phyloP scores from a whole-genome alignment of 1,140 invertebrate species.

The Ceratina calcarata region DNA sequence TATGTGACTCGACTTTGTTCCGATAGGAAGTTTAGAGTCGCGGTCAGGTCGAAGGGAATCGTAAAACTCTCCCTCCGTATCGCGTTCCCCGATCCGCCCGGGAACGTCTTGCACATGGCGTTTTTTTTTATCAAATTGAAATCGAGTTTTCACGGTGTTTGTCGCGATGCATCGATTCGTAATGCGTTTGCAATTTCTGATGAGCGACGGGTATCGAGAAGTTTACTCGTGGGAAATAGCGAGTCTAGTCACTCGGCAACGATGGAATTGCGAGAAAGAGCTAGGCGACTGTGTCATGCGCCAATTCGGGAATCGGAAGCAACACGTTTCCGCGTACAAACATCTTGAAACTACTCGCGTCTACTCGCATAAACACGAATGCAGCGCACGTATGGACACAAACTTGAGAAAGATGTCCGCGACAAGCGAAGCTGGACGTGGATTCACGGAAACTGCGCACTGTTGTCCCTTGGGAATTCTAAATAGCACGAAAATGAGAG shows the following conservation, averaged over 20 bases:
- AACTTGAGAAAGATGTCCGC: slow-evolving; percentile 24
- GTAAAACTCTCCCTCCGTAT: neutral
- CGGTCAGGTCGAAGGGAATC: neutral
- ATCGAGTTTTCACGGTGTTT: no score
- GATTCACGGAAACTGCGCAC: slow-evolving; percentile 27
- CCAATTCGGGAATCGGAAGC: neutral
- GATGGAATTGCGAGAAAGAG: neutral
- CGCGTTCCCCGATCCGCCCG: no score
- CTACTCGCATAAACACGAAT: neutral
- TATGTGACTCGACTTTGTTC: slow-evolving; percentile 26
- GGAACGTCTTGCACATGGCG: neutral
- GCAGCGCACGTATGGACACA: neutral
- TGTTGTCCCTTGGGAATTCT: slow-evolving; percentile 41
- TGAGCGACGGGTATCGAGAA: no score
- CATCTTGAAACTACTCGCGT: slow-evolving; percentile 2
- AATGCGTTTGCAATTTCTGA: no score
- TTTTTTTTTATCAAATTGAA: no score
- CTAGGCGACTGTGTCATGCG: neutral
- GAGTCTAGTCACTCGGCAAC: slow-evolving; percentile 4
- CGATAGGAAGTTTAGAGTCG: slow-evolving; percentile 4
- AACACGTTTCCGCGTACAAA: slow-evolving; percentile 15
- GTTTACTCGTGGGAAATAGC: neutral
- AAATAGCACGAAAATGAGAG: slow-evolving; percentile 11
- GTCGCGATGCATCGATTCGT: no score
- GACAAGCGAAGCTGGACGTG: slow-evolving; percentile 30